Conservation (phyloP, 2,113 vertebrate species). For the Parus major region DNA sequence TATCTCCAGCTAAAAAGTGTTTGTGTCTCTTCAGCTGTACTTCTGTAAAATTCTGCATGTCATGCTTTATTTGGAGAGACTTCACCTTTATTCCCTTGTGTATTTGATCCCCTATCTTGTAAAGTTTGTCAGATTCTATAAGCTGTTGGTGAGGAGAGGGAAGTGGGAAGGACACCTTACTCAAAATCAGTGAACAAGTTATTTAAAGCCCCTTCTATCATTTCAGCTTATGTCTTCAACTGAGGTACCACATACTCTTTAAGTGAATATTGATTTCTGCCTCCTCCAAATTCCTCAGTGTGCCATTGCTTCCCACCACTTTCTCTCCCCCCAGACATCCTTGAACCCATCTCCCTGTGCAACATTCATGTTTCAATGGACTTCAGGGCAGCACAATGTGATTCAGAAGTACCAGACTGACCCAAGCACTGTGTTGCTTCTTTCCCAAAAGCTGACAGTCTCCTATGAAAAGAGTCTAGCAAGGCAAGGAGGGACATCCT, state of each 20-base stretch:
- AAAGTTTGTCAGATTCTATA: background rate
- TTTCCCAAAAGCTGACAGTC: background rate
- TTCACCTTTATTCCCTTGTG: background rate
- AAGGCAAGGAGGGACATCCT: background rate
- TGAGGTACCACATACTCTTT: background rate
- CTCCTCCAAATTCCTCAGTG: background rate
- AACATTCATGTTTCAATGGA: background rate
- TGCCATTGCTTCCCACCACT: background rate
- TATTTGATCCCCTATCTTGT: background rate
- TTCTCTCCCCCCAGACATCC: rapidly evolving
- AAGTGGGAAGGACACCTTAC: background rate
- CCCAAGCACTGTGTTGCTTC: rapidly evolving
- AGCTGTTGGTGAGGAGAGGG: background rate
- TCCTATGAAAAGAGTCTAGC: background rate
- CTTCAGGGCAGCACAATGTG: background rate
- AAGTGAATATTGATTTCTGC: background rate
- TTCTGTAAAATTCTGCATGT: background rate
- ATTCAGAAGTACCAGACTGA: background rate
- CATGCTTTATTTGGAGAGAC: background rate
- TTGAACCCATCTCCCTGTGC: background rate
- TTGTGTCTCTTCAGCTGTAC: background rate
- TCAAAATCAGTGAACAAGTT: background rate
- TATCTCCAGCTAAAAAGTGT: background rate
- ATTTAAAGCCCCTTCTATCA: background rate
- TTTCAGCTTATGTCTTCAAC: background rate